These are phyloP conservation scores for Lagenorhynchus albirostris DNA, from an alignment of 2,113 vertebrate species.

Conservation along the genomic window DNA sequence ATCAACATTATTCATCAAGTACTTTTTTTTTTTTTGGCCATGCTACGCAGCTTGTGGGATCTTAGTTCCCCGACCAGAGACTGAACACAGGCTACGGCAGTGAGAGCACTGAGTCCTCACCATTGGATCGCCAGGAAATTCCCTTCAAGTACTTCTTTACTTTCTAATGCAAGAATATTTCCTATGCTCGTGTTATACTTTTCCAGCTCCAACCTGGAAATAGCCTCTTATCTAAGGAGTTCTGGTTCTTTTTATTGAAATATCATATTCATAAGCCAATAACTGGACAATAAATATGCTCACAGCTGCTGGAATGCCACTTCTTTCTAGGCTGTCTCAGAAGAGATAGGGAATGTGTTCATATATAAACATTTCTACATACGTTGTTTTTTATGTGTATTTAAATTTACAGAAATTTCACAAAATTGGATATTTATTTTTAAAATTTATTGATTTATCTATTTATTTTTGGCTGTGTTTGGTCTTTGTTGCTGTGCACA, in stretches of 20 bases:
- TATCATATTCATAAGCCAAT: background rate
- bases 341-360: background rate
- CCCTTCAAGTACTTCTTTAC: background rate
- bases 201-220: background rate
- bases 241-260: background rate
- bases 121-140: background rate
- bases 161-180: background rate
- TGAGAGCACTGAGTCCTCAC: background rate
- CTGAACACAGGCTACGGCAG: too few relatives aligned
- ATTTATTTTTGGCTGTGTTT: too few relatives aligned
- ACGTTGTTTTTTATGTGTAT: background rate
- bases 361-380: background rate
- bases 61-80: background rate
- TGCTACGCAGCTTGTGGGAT: background rate
- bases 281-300: background rate
- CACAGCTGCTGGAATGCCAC: background rate
- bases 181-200: background rate
- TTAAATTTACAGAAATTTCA: background rate
- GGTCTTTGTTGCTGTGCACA: too few relatives aligned
- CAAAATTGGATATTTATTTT: background rate
- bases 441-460: too few relatives aligned
- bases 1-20: background rate
- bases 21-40: background rate
- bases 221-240: background rate
- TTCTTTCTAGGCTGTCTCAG: background rate